A percentile compares a stretch with the other conserved stretches of the same genome.
Evolutionary conservation across 1,140 invertebrate species (phyloP).

Genomic region (Ceratina japonica): DNA sequence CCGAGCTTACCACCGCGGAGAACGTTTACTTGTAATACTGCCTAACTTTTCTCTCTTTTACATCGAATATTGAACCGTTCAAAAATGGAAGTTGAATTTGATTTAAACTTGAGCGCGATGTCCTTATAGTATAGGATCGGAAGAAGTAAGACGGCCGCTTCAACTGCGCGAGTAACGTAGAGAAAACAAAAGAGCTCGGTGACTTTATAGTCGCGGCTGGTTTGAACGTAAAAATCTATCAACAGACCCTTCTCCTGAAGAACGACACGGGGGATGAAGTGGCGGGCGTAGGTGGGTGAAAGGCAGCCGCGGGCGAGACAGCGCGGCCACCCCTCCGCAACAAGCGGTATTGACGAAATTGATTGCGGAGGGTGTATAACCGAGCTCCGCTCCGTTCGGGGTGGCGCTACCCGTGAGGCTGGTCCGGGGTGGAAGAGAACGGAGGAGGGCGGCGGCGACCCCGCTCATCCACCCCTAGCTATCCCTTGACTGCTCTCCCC

Average conservation of each 20-base stretch:
- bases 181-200: constrained; percentile 52
- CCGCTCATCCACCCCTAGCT: constrained; percentile 27
- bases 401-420: constrained; percentile 43
- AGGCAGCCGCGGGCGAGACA: constrained; percentile 59
- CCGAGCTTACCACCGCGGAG: not conserved
- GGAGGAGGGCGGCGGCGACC: constrained; percentile 36
- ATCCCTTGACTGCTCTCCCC: constrained; percentile 9
- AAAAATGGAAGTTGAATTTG: not conserved
- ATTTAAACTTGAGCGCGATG: not conserved
- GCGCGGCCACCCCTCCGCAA: constrained; percentile 69
- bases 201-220: constrained; percentile 51
- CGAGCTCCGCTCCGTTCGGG: constrained; percentile 58
- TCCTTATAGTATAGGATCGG: not conserved
- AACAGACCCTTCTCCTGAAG: constrained; percentile 62
- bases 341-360: constrained; percentile 78
- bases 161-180: not conserved
- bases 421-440: constrained; percentile 9
- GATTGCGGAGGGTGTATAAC: constrained; percentile 74
- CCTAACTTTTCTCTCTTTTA: not conserved
- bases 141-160: not conserved
- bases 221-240: constrained; percentile 72
- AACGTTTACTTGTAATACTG: not conserved
- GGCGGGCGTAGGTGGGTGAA: constrained; percentile 42
- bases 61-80: no score
- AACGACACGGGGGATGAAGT: constrained; percentile 49